Percentiles rank a stretch among this genome's conserved stretches.
Conservation (phyloP, 2,797 vertebrate genomes). For the Dendrocincla fuliginosa region DNA sequence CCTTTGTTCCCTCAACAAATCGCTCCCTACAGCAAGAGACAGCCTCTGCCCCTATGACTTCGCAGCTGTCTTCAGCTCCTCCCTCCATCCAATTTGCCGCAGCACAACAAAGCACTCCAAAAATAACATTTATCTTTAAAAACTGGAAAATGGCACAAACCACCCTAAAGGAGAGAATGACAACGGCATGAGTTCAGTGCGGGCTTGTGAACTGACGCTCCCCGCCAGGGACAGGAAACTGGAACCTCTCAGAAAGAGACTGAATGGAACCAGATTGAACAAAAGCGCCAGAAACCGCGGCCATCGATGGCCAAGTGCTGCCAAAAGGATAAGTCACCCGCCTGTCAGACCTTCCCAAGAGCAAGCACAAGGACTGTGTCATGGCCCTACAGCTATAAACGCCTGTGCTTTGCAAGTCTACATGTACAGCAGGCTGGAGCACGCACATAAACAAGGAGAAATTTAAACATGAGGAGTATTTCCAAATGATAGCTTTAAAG, state of each 20-base stretch:
- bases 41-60: not conserved
- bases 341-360: not conserved
- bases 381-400: not conserved
- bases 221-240: conserved; percentile 47
- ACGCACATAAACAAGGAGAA: not conserved
- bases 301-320: not conserved
- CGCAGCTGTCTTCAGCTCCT: not conserved
- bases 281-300: conserved; percentile 16
- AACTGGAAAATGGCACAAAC: conserved; percentile 61
- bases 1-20: not conserved
- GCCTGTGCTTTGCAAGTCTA: not conserved
- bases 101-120: conserved; percentile 43
- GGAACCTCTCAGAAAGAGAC: conserved; percentile 4
- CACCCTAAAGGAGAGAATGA: conserved; percentile 50
- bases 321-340: not conserved
- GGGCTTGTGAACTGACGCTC: not conserved
- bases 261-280: not conserved
- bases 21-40: not conserved
- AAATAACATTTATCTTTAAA: conserved; percentile 53
- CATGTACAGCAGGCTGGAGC: not conserved
- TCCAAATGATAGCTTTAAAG: not conserved
- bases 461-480: not conserved
- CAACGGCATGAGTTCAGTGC: conserved; percentile 19
- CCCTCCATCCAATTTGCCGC: not conserved
- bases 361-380: not conserved